Base-by-base conservation (phyloP, 1,140 invertebrate species). In the Solen grandis region DNA sequence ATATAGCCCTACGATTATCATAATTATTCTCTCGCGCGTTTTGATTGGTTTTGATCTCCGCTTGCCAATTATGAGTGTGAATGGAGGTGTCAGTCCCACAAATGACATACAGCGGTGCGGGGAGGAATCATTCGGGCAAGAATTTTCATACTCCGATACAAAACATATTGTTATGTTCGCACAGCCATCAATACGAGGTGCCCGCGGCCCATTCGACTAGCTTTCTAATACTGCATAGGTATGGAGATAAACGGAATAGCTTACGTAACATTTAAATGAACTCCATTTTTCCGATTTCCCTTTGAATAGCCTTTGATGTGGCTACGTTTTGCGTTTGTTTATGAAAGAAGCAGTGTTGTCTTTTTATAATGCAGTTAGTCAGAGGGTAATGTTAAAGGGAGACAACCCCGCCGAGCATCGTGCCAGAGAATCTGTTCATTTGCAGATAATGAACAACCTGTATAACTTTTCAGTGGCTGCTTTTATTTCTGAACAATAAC, bases 1-100 rank as follows among this genome's bases (percentile, higher is more conserved):
- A 89, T 88, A 86, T 79, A 62, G 76, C 77, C 31, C 63, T 35
- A 54, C 62, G 70, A 85, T 85, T 85, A 85, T 85, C 81, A 85
- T 85, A 85, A 85, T 83, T 68, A 83, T 82, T 84, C 79, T 76
- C 83, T 80, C 70, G 72, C 72, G 76, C 69, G 63, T 75, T 85
- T 80, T 85, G 84, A 85, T 85, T 85, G 84, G 84, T 74, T 83
- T 83, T 85, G 69, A 82, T 78, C 38, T 79, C 25, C 8, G 76
- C 41, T 76, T 66, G 50, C 68, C 75, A 78, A 78, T 78, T 78
- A 78, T 78, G 46, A 36, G 75, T 78, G 75, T 69, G 75, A 78
- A 69, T 54, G 55, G 46, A 41, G 60, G 62, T 78, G 75, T 57
- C 75, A 62, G 50, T n/a, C 62, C 31, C 35, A 31, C 55, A 78